Evolutionary conservation across 2,113 vertebrate genomes (phyloP), one percentile per base, ranked within the genome.

Genomic region (Himantopus leucocephalus): DNA sequence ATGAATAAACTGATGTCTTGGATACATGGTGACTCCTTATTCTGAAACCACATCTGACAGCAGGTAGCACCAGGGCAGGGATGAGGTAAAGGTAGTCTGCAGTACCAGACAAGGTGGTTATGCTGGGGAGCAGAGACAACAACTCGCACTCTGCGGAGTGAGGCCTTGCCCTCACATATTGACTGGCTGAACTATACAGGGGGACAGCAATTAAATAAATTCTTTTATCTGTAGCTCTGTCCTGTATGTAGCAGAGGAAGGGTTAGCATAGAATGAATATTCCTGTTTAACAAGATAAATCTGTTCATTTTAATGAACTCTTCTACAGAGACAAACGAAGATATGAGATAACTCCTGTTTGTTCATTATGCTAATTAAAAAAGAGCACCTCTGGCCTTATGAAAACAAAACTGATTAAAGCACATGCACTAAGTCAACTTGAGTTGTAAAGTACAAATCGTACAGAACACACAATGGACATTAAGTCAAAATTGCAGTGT

Each of bases 351-450:
- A 96, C 34, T 96, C 66, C 64, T 91, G 82, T 96, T 97, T 98
- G 84, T 90, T 97, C 96, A 90, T 98, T 96, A 95, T 90, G 86
- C 50, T 97, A 97, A 98, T 97, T 97, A 59, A 90, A 96, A 97
- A 96, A 55, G 58, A 79, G 13, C 32, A 94, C 76, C 70, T 93
- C 91, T 90, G 82, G 39, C 41, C 47, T 70, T 95, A 37, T 92
- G 85, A 97, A 98, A 97, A 96, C 83, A 97, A 93, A 97, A 80
- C 45, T 92, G 85, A 97, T 97, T 95, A 97, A 97, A 97, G 59
- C 45, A 92, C 93, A 96, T 94, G 29, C 43, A 91, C 39, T 79
- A 92, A 97, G 77, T 86, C 88, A 90, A 5, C 62, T 80, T 79
- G 26, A 92, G 10, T 20, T 60, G 24, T 89, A 68, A 96, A 91